Conservation (phyloP, 2,888 invertebrate genomes). For the Cerastis leucographa region DNA sequence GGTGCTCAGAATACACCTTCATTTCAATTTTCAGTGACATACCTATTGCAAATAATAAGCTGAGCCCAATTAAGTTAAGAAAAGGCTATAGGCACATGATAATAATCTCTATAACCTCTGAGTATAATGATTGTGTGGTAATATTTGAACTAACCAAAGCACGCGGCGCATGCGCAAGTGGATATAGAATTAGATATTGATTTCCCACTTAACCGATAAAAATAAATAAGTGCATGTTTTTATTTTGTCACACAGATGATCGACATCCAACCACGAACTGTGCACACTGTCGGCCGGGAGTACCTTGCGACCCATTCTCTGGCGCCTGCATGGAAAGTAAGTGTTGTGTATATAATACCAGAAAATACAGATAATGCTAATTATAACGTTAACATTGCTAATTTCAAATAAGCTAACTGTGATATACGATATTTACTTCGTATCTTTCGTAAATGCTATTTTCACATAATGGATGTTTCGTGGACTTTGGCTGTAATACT, state of each 20-base stretch:
- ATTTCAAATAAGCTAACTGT: conserved; percentile 62
- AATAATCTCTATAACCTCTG: too few relatives aligned
- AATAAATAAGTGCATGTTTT: conserved; percentile 5
- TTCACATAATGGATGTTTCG: conserved; percentile 78
- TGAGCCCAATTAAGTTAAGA: background rate
- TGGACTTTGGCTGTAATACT: conserved; percentile 82
- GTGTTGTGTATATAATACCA: conserved; percentile 72
- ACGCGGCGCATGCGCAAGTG: background rate
- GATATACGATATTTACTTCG: conserved; percentile 52
- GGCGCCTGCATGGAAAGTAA: conserved; percentile 96
- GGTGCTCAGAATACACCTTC: background rate
- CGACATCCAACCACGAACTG: conserved; percentile 89
- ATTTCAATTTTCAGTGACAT: background rate
- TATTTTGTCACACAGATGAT: conserved; percentile 58
- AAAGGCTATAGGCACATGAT: too few relatives aligned
- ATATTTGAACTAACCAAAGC: background rate
- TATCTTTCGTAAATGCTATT: conserved; percentile 72
- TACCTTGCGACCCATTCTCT: conserved; percentile 94
- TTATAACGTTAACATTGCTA: conserved; percentile 62
- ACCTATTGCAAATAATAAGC: background rate
- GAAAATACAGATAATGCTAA: conserved; percentile 50
- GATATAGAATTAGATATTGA: background rate
- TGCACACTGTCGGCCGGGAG: conserved; percentile 94
- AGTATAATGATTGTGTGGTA: background rate
- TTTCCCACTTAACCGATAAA: background rate